Evolutionary conservation across 2,113 vertebrate species (phyloP).

Genomic region (Pandion haliaetus): DNA sequence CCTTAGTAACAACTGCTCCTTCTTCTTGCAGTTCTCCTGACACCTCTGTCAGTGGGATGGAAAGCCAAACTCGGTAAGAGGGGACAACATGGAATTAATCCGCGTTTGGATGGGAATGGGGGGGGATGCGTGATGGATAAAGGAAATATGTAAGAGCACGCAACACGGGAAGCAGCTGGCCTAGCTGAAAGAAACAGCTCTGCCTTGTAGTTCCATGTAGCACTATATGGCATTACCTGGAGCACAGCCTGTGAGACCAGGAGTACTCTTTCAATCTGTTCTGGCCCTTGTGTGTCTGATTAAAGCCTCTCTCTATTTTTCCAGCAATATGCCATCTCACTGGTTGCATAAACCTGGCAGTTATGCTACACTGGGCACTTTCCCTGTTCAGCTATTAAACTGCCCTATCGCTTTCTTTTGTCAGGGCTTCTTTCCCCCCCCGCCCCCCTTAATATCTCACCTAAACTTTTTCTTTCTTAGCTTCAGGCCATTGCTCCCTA

Average conservation of each 20-base stretch:
- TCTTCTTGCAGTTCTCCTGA: not conserved
- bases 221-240: not conserved
- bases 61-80: not conserved
- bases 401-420: not conserved
- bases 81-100: not conserved
- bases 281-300: not conserved
- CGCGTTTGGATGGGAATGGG: not conserved
- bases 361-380: not conserved
- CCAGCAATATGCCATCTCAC: not conserved
- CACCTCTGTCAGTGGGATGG: not conserved
- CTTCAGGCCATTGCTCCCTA: slow-evolving; percentile 33
- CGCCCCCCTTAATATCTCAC: not conserved
- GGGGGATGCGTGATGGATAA: not conserved
- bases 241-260: not conserved
- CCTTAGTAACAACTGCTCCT: not conserved
- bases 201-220: not conserved
- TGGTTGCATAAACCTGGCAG: not conserved
- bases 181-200: not conserved
- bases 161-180: not conserved
- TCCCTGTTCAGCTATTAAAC: not conserved
- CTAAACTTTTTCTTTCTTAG: slow-evolving; percentile 18
- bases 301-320: not conserved
- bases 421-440: not conserved
- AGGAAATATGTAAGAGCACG: not conserved
- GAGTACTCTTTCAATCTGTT: not conserved